A percentile compares a stretch with the other conserved stretches of the same genome.
These are phyloP conservation scores for Chrosomus eos DNA, from an alignment of 2,797 vertebrate species.

Conservation along the genomic window DNA sequence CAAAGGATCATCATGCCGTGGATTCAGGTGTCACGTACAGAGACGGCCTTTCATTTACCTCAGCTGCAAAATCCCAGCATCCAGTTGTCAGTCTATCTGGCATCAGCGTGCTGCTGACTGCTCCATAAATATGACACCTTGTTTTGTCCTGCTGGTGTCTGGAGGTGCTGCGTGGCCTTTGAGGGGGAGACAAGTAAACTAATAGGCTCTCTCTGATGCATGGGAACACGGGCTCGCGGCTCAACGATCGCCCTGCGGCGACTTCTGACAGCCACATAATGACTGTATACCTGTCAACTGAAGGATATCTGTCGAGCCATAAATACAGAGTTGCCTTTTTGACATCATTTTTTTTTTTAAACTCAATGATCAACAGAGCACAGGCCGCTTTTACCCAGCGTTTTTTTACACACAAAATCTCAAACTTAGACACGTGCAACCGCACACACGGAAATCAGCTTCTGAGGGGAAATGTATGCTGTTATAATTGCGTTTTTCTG, in stretches of 20 bases:
- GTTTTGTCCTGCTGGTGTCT: slow-evolving; percentile 86
- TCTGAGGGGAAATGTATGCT: slow-evolving; percentile 67
- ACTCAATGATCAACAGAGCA: slow-evolving; percentile 78
- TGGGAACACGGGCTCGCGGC: slow-evolving; percentile 78
- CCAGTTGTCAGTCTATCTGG: slow-evolving; percentile 74
- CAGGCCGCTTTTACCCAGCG: slow-evolving; percentile 60
- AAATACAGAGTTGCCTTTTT: slow-evolving; percentile 88
- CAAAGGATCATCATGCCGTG: slow-evolving; percentile 67
- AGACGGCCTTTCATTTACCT: slow-evolving; percentile 77
- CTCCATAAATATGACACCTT: slow-evolving; percentile 87
- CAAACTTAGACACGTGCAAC: slow-evolving; percentile 30
- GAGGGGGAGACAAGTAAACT: slow-evolving; percentile 85
- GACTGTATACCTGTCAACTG: slow-evolving; percentile 86
- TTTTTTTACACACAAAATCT: slow-evolving; percentile 44
- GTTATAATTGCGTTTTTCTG: slow-evolving; percentile 79
- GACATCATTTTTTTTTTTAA: slow-evolving; percentile 76
- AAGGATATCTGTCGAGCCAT: slow-evolving; percentile 85
- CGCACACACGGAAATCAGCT: slow-evolving; percentile 65
- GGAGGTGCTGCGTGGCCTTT: slow-evolving; percentile 81
- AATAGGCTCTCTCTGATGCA: slow-evolving; percentile 84
- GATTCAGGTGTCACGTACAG: slow-evolving; percentile 73
- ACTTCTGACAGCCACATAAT: slow-evolving; percentile 86
- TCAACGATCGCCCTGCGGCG: slow-evolving; percentile 74
- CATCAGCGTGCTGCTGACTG: slow-evolving; percentile 79
- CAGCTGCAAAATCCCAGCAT: slow-evolving; percentile 72